Base-by-base conservation (phyloP, 2,113 vertebrate species). In the Mobula birostris region DNA sequence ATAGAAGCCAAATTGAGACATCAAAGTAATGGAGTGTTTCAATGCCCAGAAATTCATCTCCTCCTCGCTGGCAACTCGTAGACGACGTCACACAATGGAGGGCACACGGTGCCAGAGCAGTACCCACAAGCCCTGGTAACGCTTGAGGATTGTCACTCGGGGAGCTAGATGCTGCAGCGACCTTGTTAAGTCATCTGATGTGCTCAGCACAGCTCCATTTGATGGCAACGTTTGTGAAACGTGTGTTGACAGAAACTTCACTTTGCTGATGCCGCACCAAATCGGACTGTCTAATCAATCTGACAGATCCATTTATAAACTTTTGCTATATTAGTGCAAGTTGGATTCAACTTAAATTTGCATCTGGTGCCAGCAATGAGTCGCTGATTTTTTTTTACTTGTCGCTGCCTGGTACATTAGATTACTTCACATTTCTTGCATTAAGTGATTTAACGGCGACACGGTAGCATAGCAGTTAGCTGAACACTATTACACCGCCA, bases 1-100 rank as follows among this genome's bases (percentile, higher is more conserved):
- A 96, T 96, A 96, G 94, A 94, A 95, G 96, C 96, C 96, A 96
- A 96, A 96, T 96, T 95, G 96, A 96, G 96, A 95, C 95, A 95
- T 96, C 96, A 96, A 94, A 95, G 82, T 94, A 14, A 63, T 80
- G 94, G 94, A 95, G 82, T 83, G 40, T 94, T 88, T 94, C 94
- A 95, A 94, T 94, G 94, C 95, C 88, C 94, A 94, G 85, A 94
- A 94, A 95, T 94, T 94, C 94, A 94, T 94, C 95, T 94, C 94
- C 94, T 94, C 94, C 61, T 82, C 78, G 24, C 91, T 76, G 70
- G 91, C 91, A 93, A 0, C 70, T 93, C 56, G 48, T 93, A 27
- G 91, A 56, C 85, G 61, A 68, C 68, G 29, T 15, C 68, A 93
- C 36, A 19, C 91, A 76, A 27, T 70, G 72, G 74, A 74, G 72